These are phyloP conservation scores for Oncorhynchus clarkii DNA, from an alignment of 2,113 vertebrate species.

Conservation along the genomic window DNA sequence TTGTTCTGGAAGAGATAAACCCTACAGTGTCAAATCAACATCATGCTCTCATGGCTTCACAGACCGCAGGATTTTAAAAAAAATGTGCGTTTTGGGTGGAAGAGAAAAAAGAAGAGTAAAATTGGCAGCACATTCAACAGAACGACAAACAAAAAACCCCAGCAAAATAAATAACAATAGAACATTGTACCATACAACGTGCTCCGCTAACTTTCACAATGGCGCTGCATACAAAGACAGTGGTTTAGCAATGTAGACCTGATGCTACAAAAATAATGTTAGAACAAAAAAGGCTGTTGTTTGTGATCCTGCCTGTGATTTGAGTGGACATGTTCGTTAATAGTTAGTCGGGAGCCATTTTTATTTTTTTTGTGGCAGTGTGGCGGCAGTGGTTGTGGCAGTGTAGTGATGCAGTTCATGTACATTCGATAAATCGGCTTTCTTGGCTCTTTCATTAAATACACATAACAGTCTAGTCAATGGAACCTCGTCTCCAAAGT, in stretches of 20 bases:
- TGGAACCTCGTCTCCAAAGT: neutral
- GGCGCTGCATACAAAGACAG: neutral
- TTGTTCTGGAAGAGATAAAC: neutral
- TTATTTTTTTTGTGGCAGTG: neutral
- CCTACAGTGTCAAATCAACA: neutral
- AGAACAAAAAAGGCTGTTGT: too few relatives aligned
- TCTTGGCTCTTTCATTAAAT: neutral
- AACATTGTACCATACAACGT: neutral
- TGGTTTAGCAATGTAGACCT: neutral
- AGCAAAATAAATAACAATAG: neutral
- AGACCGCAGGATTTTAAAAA: neutral
- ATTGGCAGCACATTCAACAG: neutral
- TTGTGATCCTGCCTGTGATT: neutral
- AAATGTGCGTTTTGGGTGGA: neutral
- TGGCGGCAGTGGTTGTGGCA: too few relatives aligned
- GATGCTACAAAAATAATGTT: neutral
- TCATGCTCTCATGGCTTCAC: neutral
- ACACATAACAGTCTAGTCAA: neutral
- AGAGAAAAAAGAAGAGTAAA: neutral
- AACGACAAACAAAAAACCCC: neutral
- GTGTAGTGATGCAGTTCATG: neutral
- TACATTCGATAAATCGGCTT: constrained; percentile 8
- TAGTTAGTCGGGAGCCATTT: neutral
- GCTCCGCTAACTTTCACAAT: neutral
- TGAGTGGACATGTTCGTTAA: neutral